Conservation (phyloP, 1,140 invertebrate species). For the Lordiphosa mommai region DNA sequence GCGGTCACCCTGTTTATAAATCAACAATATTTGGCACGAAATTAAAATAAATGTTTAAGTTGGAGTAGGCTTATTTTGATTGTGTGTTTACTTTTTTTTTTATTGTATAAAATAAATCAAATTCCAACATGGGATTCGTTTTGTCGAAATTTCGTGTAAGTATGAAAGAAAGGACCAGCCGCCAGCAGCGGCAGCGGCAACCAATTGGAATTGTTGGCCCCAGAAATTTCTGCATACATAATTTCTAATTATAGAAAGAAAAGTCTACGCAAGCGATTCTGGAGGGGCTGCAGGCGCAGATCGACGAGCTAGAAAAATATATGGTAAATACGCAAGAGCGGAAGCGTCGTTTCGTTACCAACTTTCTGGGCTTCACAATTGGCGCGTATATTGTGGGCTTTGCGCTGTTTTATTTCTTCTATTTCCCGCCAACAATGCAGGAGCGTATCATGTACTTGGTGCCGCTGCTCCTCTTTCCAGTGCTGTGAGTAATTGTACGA, state of each 20-base stretch:
- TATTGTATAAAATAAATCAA: neutral
- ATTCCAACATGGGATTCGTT: slow-evolving; percentile 36
- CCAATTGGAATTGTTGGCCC: slow-evolving; percentile 6
- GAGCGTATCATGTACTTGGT: slow-evolving; percentile 86
- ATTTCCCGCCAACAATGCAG: slow-evolving; percentile 85
- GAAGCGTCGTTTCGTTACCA: slow-evolving; percentile 89
- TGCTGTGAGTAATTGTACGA: slow-evolving; percentile 85
- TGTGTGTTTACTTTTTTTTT: slow-evolving; percentile 1
- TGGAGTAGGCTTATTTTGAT: slow-evolving; percentile 2
- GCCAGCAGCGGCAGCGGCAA: neutral
- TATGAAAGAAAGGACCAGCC: neutral
- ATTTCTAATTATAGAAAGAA: slow-evolving; percentile 86
- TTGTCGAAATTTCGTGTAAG: slow-evolving; percentile 53
- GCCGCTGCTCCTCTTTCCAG: slow-evolving; percentile 87
- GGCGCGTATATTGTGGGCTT: slow-evolving; percentile 88
- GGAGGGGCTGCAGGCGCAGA: slow-evolving; percentile 89
- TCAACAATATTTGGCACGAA: neutral
- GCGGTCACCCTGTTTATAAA: neutral
- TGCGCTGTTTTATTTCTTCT: slow-evolving; percentile 89
- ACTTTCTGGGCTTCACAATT: slow-evolving; percentile 89
- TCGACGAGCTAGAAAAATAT: slow-evolving; percentile 89
- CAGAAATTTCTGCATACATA: slow-evolving; percentile 30
- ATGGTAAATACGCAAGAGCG: slow-evolving; percentile 87
- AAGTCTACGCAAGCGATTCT: slow-evolving; percentile 88
- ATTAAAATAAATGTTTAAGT: slow-evolving; percentile 5